Base-by-base conservation (phyloP, 2,888 invertebrate genomes). In the Strigamia maritima region DNA sequence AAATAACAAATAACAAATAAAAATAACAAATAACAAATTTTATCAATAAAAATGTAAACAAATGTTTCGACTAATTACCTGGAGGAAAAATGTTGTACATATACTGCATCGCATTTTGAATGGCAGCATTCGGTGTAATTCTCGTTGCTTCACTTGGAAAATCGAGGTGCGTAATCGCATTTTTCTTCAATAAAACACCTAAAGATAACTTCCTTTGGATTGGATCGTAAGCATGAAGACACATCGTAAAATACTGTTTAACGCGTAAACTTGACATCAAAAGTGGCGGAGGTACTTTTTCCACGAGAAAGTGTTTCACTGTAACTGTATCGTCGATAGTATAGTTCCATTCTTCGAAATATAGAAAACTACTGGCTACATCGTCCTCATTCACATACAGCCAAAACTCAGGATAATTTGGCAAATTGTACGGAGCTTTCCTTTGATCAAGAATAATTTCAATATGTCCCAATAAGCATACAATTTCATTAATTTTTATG, bases 341-440 rank as follows among this genome's bases (percentile, higher is more conserved):
- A 26, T 78, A 76, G 10, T 81, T 78, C 6, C 24, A 74, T 82
- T 82, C 81, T 81, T 85, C 85, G 82, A 83, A 85, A 79, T 85
- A 85, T 6, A 86, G 75, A 79, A 86, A 82, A 81, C 83, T 83
- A 31, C 82, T 82, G 40, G 81, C 80, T n/a, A 81, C 81, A 12
- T 81, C 81, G 54, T 24, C n/a, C 49, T 81, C 77, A 81, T 84
- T 83, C 0, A 85, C 82, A 81, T 85, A 85, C 65, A 86, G 77
- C 84, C 84, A 85, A 79, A 83, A 84, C 76, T 84, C 82, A 65
- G 38, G 35, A 44, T 19, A 26, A 10, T 44, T n/a, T 2, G 70
- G 28, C 10, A 65, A 70, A 14, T 2, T 6, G 74, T 28, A 28
- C 12, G 31, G 28, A 1, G 22, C 75, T 4, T 31, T 79, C 40